Base-by-base conservation (phyloP, 2,797 vertebrate species). In the Saxicola maurus region DNA sequence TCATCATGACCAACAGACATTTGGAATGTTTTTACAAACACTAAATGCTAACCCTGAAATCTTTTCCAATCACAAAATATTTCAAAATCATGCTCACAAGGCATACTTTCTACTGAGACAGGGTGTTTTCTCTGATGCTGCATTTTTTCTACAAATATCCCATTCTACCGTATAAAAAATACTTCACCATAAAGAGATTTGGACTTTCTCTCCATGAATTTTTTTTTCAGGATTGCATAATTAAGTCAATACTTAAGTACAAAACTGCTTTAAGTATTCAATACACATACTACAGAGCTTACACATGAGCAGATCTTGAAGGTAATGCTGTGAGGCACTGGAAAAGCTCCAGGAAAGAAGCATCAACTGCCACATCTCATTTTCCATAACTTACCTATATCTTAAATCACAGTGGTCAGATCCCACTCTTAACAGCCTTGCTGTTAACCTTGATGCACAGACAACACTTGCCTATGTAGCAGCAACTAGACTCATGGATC, bases 31-130 rank as follows among this genome's bases (percentile, higher is more conserved):
- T 84, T 71, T 68, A 73, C n/a, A 78, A 72, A 25, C 52, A 64
- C 40, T 72, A 82, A 82, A 53, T 4, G 25, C 24, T 53, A 78
- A 64, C 55, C 68, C 49, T 38, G 64, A 90, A 95, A 75, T 65
- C n/a, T 77, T 77, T 57, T 87, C 62, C 62, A 90, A 72, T 57
- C 33, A 42, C 19, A 91, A 90, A 89, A 33, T 16, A 60, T 49
- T 89, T 81, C 57, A 64, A 40, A 0, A 4, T 60, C 53, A 64
- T 4, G 18, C n/a, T 85, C 38, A 48, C 2, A 11, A 71, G 4
- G 48, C 13, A 69, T 38, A 59, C 17, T 31, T 83, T 64, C 53
- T 61, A 67, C 23, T 40, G 13, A 67, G 35, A 77, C 3, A 28
- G 1, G 7, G 13, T 31, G 8, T 40, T 79, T 49, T 82, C 42